Evolutionary conservation across 2,113 vertebrate genomes (phyloP), one percentile per base, ranked within the genome.

Genomic region (Sapayoa aenigma): DNA sequence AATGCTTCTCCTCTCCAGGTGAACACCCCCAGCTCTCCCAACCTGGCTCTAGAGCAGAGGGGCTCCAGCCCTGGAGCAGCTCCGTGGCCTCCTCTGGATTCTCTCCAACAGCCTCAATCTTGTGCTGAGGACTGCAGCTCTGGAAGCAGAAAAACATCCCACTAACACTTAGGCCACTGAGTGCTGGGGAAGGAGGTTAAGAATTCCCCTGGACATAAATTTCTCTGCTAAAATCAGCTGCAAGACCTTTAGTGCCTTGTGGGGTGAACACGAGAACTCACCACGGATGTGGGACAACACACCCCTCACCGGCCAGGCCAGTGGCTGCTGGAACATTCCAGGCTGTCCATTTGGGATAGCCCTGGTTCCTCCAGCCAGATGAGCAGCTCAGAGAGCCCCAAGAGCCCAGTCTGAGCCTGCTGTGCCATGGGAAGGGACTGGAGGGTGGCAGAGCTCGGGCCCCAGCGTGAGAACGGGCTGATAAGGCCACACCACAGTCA

Each of bases 261-360:
- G 75, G n/a, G 9, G 33, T 23, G 49, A 68, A 42, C 19, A 7
- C 0, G 8, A 55, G 49, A 50, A 92, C 24, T 66, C 59, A 8
- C 46, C 65, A 3, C 0, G 12, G 63, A 39, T 4, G 9, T 35
- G 71, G 56, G 44, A 63, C 11, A 37, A 18, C 33, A 72, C 71
- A 63, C 53, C 22, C 12, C 6, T 2, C 42, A 5, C 13, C 11
- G 42, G 47, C 20, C 53, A 33, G 55, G n/a, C 14, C 69, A 42
- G 23, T 0, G 17, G 55, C 22, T 75, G 41, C 49, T 23, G 3
- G 39, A 66, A 17, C 5, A 39, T 13, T 24, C 41, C 49, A 15
- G 19, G 44, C 33, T 41, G 6, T 58, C 39, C 3, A 2, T 30
- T 46, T 24, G 19, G 71, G 41, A 17, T 0, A 60, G 8, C 11